Evolutionary conservation across 2,888 invertebrate genomes (phyloP).

Genomic region (Agrochola lota): DNA sequence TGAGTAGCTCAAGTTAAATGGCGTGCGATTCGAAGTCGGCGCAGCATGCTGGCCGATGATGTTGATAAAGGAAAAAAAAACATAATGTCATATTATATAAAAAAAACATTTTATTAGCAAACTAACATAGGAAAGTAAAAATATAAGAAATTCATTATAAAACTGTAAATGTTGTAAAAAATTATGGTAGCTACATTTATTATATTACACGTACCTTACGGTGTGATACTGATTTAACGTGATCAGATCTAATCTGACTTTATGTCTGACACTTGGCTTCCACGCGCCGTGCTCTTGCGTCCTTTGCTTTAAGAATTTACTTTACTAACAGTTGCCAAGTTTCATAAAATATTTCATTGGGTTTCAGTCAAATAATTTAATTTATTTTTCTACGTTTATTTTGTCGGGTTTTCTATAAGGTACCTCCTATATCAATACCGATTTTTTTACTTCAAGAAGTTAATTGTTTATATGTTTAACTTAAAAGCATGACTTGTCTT

Average conservation of each 20-base stretch:
- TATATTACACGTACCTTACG: constrained; percentile 78
- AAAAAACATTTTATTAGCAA: constrained; percentile 90
- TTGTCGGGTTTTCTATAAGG: neutral
- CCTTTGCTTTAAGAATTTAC: constrained; percentile 3
- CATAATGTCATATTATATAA: constrained; percentile 72
- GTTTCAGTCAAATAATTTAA: neutral
- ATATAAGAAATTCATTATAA: constrained; percentile 89
- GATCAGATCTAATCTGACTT: constrained; percentile 77
- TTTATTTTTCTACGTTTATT: constrained; percentile 3
- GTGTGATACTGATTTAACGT: constrained; percentile 76
- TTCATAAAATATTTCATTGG: constrained; percentile 2
- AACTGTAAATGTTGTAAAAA: constrained; percentile 88
- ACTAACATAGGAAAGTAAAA: constrained; percentile 90
- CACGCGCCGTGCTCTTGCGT: constrained; percentile 43
- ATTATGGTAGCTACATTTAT: constrained; percentile 85
- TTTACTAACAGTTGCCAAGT: neutral
- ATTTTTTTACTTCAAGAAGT: constrained; percentile 20
- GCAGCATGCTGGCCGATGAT: neutral
- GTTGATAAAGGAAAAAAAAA: constrained; percentile 56
- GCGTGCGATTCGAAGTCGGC: neutral
- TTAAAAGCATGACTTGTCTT: constrained; percentile 12
- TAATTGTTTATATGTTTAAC: constrained; percentile 5
- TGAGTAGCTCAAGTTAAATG: too few relatives aligned
- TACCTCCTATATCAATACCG: neutral
- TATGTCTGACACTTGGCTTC: constrained; percentile 58